Evolutionary conservation across 2,888 invertebrate genomes (phyloP), one percentile per base, ranked within the genome.

Genomic region (Ethmia dodecea): DNA sequence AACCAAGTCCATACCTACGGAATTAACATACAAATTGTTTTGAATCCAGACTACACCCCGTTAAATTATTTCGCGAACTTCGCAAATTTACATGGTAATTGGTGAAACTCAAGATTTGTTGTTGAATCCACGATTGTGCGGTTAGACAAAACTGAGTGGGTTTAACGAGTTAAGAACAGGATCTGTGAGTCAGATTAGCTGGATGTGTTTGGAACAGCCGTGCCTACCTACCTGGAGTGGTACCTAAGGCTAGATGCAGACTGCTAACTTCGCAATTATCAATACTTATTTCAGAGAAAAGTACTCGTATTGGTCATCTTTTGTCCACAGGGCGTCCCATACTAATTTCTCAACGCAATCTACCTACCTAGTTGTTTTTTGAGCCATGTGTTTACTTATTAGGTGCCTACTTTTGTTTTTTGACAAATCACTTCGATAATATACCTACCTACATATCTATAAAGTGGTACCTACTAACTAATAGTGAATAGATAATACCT

Each of bases 21-120:
- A 70, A 84, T 84, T 84, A 76, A 74, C 84, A 84, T 84, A 84
- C 76, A 84, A 84, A 84, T 84, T 84, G 84, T 84, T 84, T 77
- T 80, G 84, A 79, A 81, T 78, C 78, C 71, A 73, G 73, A 76
- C 78, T 77, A 77, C 79, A 74, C 63, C 67, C 74, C 73, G 77
- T 71, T 81, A 80, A 83, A 83, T 84, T 84, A 84, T 84, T 80
- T 84, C 79, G 74, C 68, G 77, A 83, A 84, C 74, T 84, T 84
- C 76, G 62, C 72, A 69, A 83, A 84, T 84, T 84, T 80, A 81
- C 83, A 84, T 84, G 78, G 77, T 84, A 84, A 84, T 84, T 80
- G 80, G 74, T 73, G 78, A 81, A 83, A 83, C 75, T 84, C 80
- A 81, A 81, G 84, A 84, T 81, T 81, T 80, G 84, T 80, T 79